These are phyloP conservation scores for Orthosia gothica DNA, from an alignment of 2,888 invertebrate genomes.

Conservation along the genomic window DNA sequence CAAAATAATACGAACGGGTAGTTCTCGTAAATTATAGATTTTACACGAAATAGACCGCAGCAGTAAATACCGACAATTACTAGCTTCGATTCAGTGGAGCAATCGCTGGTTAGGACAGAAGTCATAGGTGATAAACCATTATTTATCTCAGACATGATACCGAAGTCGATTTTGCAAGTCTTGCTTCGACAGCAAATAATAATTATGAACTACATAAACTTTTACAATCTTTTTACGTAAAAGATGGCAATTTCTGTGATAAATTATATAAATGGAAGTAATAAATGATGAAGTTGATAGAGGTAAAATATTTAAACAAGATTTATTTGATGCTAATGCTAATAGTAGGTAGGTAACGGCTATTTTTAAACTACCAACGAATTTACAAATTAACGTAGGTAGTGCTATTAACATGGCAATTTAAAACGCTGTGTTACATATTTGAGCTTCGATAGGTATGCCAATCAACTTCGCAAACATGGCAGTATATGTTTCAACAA, in stretches of 20 bases:
- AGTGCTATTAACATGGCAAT: background rate
- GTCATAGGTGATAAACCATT: constrained; percentile 22
- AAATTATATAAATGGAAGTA: background rate
- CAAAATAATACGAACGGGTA: constrained; percentile 31
- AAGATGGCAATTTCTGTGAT: background rate
- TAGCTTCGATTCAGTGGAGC: background rate
- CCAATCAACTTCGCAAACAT: background rate
- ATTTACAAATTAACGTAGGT: background rate
- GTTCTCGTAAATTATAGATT: constrained; percentile 43
- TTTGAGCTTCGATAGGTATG: background rate
- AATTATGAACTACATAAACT: background rate
- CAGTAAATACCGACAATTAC: constrained; percentile 6
- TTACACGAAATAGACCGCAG: constrained; percentile 35
- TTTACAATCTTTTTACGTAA: background rate
- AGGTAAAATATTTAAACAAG: background rate
- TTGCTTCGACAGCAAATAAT: background rate
- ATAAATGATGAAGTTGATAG: background rate
- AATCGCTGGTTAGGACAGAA: constrained; percentile 8
- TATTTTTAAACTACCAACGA: background rate
- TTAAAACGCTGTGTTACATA: background rate
- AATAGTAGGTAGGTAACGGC: background rate
- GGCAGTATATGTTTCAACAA: background rate
- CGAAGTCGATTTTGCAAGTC: constrained; percentile 17
- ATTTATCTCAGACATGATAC: background rate
- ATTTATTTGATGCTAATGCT: background rate